Evolutionary conservation across 1,140 invertebrate genomes (phyloP), one percentile per base, ranked within the genome.

Genomic region (Drosophila pectinifera): DNA sequence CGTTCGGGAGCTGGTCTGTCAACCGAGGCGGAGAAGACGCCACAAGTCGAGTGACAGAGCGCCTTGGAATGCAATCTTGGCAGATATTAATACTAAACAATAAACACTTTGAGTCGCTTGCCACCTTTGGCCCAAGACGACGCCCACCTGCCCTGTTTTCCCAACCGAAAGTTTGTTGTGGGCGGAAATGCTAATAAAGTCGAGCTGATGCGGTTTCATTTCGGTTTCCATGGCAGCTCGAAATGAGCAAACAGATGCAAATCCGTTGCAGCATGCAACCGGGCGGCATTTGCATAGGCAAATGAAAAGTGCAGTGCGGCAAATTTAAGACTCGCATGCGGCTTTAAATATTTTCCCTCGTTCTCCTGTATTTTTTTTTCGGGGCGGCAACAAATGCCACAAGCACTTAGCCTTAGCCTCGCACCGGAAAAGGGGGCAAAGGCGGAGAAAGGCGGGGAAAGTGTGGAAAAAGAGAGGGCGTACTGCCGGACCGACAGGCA

Each of bases 231-330:
- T 59, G 54, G 42, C 55, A 57, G 63, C 46, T 69, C 59, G 39
- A 70, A 69, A 79, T 84, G 76, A 80, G 80, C 76, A 83, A 83
- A 83, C 75, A 82, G 64, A 83, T 83, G 65, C 45, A 72, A 84
- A 80, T 72, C 56, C 54, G 41, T 49, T 41, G 39, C 39, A 67
- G 26, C 54, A 13, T 69, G 55, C 78, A 68, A 56, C 62, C 42
- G 42, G 24, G 18, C 18, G 48, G 53, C 41, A 63, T 83, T 63
- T 75, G 64, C 64, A 74, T 70, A 62, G 72, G 48, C 73, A 82
- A 68, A 68, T 81, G 56, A 76, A 80, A 45, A 49, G 73, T 42
- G 53, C 64, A 59, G 63, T 57, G 55, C 46, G 31, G 45, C 53
- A 64, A 82, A 69, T 74, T 77, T 82, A 65, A 73, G 72, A 51